Conservation (phyloP, 2,888 invertebrate genomes). For the Slavum lentiscoides region DNA sequence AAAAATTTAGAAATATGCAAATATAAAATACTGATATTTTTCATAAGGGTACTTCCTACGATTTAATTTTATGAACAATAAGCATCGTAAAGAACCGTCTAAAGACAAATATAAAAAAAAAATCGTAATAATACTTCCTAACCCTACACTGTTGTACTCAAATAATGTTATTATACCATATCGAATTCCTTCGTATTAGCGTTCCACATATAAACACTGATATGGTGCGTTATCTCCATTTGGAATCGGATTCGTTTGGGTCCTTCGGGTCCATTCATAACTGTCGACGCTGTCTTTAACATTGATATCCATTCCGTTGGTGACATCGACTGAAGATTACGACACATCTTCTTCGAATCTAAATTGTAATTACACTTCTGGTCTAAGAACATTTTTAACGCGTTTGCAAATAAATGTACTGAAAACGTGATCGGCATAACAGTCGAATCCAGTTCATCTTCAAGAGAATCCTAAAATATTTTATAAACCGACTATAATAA, state of each 20-base stretch:
- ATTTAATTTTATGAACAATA: too few species aligned
- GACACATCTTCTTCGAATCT: slow-evolving; percentile 53
- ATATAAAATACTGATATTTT: too few species aligned
- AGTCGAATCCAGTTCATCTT: slow-evolving; percentile 54
- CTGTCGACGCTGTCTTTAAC: slow-evolving; percentile 52
- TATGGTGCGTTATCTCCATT: slow-evolving; percentile 52
- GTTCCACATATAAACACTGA: slow-evolving; percentile 52
- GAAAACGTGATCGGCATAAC: slow-evolving; percentile 54
- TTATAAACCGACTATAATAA: neutral
- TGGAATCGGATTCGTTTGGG: slow-evolving; percentile 53
- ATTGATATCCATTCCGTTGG: slow-evolving; percentile 54
- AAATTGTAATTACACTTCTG: slow-evolving; percentile 53
- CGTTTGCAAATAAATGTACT: slow-evolving; percentile 53
- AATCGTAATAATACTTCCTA: too few species aligned
- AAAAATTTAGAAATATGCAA: too few species aligned
- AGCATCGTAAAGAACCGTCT: too few species aligned
- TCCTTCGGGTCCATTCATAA: slow-evolving; percentile 43
- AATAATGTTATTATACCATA: slow-evolving; percentile 16
- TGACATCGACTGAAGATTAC: slow-evolving; percentile 54
- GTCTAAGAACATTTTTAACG: slow-evolving; percentile 53
- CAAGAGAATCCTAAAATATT: slow-evolving; percentile 53
- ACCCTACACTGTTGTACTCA: neutral
- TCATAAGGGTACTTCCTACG: too few species aligned
- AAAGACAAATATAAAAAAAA: too few species aligned
- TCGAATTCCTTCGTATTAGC: slow-evolving; percentile 34